phyloP scores from a whole-genome alignment of 2,113 vertebrate species.

The Arenaria interpres region DNA sequence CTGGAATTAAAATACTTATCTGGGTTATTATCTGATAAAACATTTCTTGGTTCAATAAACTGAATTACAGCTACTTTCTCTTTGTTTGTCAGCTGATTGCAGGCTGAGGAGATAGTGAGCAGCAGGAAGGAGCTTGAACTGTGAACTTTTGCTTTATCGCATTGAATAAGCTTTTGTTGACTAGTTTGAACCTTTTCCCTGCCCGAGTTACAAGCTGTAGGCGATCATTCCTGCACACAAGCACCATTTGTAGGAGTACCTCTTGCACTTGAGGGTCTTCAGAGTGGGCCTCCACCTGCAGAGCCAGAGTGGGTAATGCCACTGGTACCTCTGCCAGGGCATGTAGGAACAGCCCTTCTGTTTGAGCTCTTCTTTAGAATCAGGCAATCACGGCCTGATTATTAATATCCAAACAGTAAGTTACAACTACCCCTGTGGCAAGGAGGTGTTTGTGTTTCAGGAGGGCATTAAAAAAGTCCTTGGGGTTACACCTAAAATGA shows the following conservation, averaged over 20 bases:
- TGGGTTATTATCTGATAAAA: conserved; percentile 63
- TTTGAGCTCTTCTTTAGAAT: background rate
- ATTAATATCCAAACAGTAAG: background rate
- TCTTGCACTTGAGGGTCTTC: background rate
- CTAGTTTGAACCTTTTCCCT: background rate
- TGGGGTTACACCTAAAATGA: background rate
- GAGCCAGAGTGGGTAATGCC: fast-evolving
- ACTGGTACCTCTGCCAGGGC: background rate
- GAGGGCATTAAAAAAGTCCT: background rate
- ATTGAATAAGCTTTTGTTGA: background rate
- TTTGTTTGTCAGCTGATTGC: conserved; percentile 56
- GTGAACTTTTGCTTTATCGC: conserved; percentile 11
- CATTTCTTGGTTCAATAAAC: conserved; percentile 63
- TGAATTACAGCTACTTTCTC: conserved; percentile 54
- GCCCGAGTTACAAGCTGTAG: background rate
- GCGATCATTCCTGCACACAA: background rate
- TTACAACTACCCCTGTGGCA: background rate
- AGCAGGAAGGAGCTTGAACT: conserved; percentile 1
- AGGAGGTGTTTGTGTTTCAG: background rate
- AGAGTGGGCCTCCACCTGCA: fast-evolving
- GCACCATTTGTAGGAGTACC: background rate
- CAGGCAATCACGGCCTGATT: background rate
- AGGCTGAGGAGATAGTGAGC: conserved; percentile 17
- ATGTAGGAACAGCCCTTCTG: background rate
- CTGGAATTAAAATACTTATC: conserved; percentile 43